phyloP scores from a whole-genome alignment of 2,888 invertebrate species.

The Pollenia griseotomentosa region DNA sequence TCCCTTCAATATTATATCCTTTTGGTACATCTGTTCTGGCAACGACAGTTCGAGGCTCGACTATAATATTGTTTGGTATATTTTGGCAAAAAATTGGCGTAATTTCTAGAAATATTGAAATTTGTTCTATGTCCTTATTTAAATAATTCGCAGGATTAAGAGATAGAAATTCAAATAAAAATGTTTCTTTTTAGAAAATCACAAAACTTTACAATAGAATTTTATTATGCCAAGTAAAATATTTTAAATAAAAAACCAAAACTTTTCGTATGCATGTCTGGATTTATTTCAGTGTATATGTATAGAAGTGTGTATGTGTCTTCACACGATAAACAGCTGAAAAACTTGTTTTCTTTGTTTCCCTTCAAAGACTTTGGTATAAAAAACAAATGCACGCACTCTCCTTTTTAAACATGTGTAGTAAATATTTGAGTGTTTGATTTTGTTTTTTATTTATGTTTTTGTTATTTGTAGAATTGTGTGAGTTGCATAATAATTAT shows the following conservation, averaged over 20 bases:
- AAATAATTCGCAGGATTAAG: not conserved
- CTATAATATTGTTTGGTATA: no score
- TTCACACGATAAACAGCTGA: slow-evolving; percentile 18
- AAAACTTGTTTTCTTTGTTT: slow-evolving; percentile 2
- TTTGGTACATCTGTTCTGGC: no score
- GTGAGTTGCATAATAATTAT: slow-evolving; percentile 62
- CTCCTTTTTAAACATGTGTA: not conserved
- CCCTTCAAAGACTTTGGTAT: not conserved
- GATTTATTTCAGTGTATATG: not conserved
- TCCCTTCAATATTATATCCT: no score
- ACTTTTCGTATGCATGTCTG: not conserved
- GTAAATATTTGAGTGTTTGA: slow-evolving; percentile 36
- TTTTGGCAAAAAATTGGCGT: no score
- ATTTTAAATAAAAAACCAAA: slow-evolving; percentile 21
- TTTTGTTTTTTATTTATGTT: not conserved
- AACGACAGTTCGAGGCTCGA: no score
- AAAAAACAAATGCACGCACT: not conserved
- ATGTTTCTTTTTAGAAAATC: not conserved
- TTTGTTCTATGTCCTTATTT: not conserved
- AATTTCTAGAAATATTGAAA: not conserved
- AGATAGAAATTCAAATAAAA: not conserved
- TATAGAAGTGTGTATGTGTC: not conserved
- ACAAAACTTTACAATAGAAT: slow-evolving; percentile 14
- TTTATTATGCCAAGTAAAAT: slow-evolving; percentile 12
- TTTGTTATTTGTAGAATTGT: slow-evolving; percentile 29